Evolutionary conservation across 2,888 invertebrate species (phyloP), one percentile per base, ranked within the genome.

Genomic region (Chalcis sispes): DNA sequence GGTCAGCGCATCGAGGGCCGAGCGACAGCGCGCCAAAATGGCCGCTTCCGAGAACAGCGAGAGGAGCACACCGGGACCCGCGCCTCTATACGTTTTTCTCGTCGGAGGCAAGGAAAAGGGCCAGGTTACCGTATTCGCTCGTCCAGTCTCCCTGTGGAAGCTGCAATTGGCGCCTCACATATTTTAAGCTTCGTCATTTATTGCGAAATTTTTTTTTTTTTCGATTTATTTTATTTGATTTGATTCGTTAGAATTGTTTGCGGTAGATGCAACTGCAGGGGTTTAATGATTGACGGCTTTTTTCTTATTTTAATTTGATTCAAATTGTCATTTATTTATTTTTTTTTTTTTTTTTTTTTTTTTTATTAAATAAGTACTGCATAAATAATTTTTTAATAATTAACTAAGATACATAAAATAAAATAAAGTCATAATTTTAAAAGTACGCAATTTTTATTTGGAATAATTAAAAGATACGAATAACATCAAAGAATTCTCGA

Each of bases 101-200:
- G 91, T 95, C 76, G 96, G 96, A 0, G 96, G 96, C 0, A 93
- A 93, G 82, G 95, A 96, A 86, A 93, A 94, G 62, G 93, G 94
- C 15, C 94, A 95, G 82, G 92, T 93, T 2, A 94, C 95, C 18
- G 91, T 93, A 72, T 93, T 95, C 82, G 93, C 94, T 84, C 90
- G 93, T 82, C 95, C 95, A 10, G 91, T 95, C 46, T 94, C 95
- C 13, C 91, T 95, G 84, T 95, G 95, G 95, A 93, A 93, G 82
- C 90, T 95, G 79, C 92, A 94, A 81, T 87, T 95, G 72, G 89
- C 88, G 2, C 88, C 88, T 27, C 87, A 89, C 80, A 88, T 89
- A 73, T 88, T 88, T 72, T 88, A 85, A 85, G 78, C 1, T 10
- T n/a, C n/a, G n/a, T n/a, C n/a, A n/a, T 36, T 36, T 36, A 36